Evolutionary conservation across 2,113 vertebrate genomes (phyloP), one percentile per base, ranked within the genome.

Genomic region (Sinocyclocheilus maitianheensis): DNA sequence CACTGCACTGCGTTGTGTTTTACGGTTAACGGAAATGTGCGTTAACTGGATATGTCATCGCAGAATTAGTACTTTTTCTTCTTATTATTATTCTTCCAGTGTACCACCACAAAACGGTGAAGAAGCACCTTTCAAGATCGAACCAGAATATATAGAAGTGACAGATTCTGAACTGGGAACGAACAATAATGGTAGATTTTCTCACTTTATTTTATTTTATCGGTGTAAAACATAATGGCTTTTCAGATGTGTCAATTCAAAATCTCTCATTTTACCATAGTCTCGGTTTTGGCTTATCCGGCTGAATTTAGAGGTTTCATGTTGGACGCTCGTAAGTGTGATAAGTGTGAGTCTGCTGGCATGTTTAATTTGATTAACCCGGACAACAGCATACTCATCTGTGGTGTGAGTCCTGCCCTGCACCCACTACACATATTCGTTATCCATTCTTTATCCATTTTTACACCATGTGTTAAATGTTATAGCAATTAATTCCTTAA

Each of bases 351-450:
- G 18, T 37, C 87, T 77, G 26, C 26, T 53, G 87, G 87, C 8
- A 72, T 0, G 4, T 88, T 88, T 11, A 11, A 0, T 63, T 37
- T 83, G 80, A 0, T 1, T 5, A 18, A 83, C 16, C 0, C 2
- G 5, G 0, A 0, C 5, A 24, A 2, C 62, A 72, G 26, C 67
- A 5, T 24, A 4, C 74, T 83, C 37, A n/a, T 14, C 11, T 88
- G 87, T 83, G 0, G 11, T 24, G 87, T 88, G 20, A 85, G 84
- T 83, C 24, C 79, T 82, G 7, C 46, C 13, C 2, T 12, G 40
- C 46, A 51, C 74, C 6, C 43, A 51, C 18, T 48, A 14, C n/a
- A 51, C 43, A 26, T 12, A 58, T 37, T 37, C 20, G 8, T 37
- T 12, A 37, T 46, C 2, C 20, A 72, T 76, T 26, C 13, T 26